Evolutionary conservation across 2,797 vertebrate genomes (phyloP).

Genomic region (Galaxias olidus): DNA sequence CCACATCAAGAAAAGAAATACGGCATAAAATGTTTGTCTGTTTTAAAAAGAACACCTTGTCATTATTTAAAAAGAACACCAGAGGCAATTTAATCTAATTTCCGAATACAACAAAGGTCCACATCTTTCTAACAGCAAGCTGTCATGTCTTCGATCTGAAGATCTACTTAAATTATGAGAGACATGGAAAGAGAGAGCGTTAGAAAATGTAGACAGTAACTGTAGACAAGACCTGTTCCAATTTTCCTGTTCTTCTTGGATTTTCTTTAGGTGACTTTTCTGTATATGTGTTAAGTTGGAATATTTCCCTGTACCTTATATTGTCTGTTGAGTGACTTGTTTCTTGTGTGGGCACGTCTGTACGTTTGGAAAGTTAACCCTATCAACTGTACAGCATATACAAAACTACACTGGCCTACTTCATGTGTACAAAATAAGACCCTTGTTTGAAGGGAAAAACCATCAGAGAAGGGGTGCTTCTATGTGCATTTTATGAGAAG

Average conservation of each 20-base stretch:
- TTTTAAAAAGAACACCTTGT: no score
- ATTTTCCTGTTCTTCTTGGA: no score
- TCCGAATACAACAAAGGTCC: no score
- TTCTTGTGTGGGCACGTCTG: neutral
- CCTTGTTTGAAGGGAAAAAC: neutral
- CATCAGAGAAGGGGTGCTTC: neutral
- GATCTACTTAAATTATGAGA: no score
- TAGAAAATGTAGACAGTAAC: no score
- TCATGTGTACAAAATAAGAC: neutral
- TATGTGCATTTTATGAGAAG: neutral
- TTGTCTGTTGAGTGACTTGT: neutral
- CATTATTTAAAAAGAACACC: no score
- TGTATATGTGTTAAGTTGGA: neutral
- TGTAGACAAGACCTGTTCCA: no score
- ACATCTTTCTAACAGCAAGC: no score
- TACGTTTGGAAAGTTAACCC: neutral
- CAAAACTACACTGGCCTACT: neutral
- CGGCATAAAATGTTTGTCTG: no score
- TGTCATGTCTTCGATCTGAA: neutral
- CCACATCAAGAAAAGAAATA: no score
- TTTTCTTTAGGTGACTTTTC: no score
- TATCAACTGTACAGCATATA: neutral
- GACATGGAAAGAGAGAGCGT: constrained; percentile 7
- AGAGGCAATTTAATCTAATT: no score
- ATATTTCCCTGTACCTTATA: neutral